Evolutionary conservation across 2,113 vertebrate genomes (phyloP).

Genomic region (Mionectes macconnelli): DNA sequence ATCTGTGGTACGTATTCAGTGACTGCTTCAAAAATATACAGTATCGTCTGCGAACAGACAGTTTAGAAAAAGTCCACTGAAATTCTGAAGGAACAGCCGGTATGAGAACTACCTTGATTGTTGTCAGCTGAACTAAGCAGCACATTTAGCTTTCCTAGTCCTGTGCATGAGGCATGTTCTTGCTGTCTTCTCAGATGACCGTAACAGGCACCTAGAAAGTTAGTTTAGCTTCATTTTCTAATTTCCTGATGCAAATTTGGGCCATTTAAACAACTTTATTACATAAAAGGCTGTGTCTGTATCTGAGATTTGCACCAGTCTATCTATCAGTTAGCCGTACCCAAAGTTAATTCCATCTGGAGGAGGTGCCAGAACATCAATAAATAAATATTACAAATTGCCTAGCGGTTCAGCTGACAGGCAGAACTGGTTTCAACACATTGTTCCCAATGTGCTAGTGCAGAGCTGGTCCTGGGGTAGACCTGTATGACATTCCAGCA

Average conservation of each 20-base stretch:
- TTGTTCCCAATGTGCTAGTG: background rate
- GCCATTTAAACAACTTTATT: background rate
- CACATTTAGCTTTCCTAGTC: background rate
- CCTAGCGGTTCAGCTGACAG: slow-evolving; percentile 42
- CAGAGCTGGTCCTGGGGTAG: background rate
- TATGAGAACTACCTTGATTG: background rate
- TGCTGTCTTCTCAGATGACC: background rate
- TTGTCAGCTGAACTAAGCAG: background rate
- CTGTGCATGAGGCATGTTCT: background rate
- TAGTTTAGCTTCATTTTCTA: background rate
- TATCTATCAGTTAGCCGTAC: background rate
- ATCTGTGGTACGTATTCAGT: background rate
- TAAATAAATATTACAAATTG: slow-evolving; percentile 52
- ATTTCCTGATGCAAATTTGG: background rate
- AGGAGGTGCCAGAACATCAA: slow-evolving; percentile 44
- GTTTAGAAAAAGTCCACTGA: background rate
- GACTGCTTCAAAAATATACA: background rate
- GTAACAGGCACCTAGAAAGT: background rate
- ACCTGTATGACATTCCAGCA: background rate
- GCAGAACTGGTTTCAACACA: background rate
- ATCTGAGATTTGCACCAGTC: background rate
- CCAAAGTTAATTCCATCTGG: background rate
- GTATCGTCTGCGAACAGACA: background rate
- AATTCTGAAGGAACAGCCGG: background rate
- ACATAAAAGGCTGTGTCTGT: background rate